Percentiles rank a stretch among this genome's conserved stretches.
phyloP scores from a whole-genome alignment of 2,888 invertebrate species.

The Maniola hyperantus region DNA sequence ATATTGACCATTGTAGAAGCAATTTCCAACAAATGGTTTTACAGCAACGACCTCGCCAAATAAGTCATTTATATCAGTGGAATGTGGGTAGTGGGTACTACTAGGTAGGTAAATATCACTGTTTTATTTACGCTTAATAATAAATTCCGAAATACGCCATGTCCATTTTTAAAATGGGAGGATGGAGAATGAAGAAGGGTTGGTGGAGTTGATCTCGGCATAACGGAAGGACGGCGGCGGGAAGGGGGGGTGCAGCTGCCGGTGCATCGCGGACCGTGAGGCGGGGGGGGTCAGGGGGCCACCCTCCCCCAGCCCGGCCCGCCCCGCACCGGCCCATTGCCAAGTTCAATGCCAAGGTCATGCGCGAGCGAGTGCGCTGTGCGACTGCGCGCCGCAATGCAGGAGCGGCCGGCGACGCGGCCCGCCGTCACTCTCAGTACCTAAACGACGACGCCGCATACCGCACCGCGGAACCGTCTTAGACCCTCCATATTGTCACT shows the following conservation, averaged over 20 bases:
- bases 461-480: slow-evolving; percentile 55
- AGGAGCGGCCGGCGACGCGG: slow-evolving; percentile 79
- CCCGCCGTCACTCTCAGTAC: slow-evolving; percentile 65
- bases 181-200: slow-evolving; percentile 33
- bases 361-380: slow-evolving; percentile 84
- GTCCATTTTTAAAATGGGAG: slow-evolving; percentile 38
- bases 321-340: slow-evolving; percentile 80
- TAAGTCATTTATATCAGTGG: neutral
- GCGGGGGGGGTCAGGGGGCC: slow-evolving; percentile 49
- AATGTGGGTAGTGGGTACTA: neutral
- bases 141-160: slow-evolving; percentile 28
- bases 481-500: slow-evolving; percentile 3
- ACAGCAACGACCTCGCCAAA: too few relatives aligned
- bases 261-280: slow-evolving; percentile 62
- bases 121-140: neutral
- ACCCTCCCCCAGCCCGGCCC: slow-evolving; percentile 55
- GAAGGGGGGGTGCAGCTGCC: slow-evolving; percentile 77
- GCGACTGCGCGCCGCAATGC: slow-evolving; percentile 87
- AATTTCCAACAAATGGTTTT: too few relatives aligned
- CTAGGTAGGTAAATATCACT: neutral
- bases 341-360: slow-evolving; percentile 93
- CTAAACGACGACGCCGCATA: slow-evolving; percentile 69
- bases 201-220: slow-evolving; percentile 40
- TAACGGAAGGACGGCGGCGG: slow-evolving; percentile 58
- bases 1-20: too few relatives aligned